A percentile compares a stretch with the other conserved stretches of the same genome.
Evolutionary conservation across 2,113 vertebrate species (phyloP).

Genomic region (Xerus inauris): DNA sequence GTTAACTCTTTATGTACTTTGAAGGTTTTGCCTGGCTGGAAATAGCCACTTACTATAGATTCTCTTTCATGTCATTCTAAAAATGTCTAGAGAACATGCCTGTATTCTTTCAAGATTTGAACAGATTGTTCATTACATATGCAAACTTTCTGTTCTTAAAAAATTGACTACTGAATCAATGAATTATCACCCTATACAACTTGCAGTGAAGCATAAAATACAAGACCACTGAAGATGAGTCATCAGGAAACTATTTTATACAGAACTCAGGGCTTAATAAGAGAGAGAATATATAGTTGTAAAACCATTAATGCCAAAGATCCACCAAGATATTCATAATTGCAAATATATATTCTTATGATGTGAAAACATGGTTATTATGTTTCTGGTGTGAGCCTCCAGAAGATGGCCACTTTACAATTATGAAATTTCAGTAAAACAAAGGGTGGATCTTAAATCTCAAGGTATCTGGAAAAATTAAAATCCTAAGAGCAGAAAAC

Average conservation of each 20-base stretch:
- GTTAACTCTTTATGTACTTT: conserved; percentile 76
- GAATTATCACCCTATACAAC: background rate
- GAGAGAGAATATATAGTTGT: background rate
- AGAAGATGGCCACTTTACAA: background rate
- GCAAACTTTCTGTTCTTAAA: conserved; percentile 1
- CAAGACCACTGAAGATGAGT: background rate
- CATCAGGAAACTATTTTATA: background rate
- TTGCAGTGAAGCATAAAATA: background rate
- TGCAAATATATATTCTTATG: conserved; percentile 11
- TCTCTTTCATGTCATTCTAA: conserved; percentile 20
- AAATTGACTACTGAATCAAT: background rate
- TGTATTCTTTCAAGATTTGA: conserved; percentile 10
- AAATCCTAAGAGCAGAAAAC: conserved; percentile 28
- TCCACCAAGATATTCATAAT: background rate
- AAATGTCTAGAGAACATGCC: background rate
- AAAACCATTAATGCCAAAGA: conserved; percentile 24
- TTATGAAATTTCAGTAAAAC: background rate
- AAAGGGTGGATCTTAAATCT: conserved; percentile 43
- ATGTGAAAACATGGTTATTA: background rate
- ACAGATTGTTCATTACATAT: background rate
- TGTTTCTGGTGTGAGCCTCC: background rate
- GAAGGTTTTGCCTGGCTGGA: background rate
- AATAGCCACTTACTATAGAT: background rate
- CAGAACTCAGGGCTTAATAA: background rate
- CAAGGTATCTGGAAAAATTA: background rate